Base-by-base conservation (phyloP, 2,797 vertebrate genomes). In the Apogon hyalosoma region DNA sequence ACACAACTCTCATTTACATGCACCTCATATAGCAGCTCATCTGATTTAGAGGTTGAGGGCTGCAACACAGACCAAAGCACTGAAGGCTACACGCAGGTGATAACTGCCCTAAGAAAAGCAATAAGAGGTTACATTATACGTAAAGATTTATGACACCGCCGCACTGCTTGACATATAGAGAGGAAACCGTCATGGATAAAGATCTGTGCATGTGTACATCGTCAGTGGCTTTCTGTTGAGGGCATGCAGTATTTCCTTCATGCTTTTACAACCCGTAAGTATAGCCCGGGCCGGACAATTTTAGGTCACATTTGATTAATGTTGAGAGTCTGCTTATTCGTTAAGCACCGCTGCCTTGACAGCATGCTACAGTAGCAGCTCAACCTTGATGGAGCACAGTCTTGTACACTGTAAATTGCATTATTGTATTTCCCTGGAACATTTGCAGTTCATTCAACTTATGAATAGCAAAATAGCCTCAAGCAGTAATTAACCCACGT, bases 281-380 rank as follows among this genome's bases (percentile, higher is more conserved):
- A 45, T 45, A 79, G 65, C 65, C 74, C 65, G 47, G 24, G 62
- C 64, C 0, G 63, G 87, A 90, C 88, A 85, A 90, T 87, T 91
- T 90, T 77, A 84, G 89, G 90, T 91, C 84, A 88, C 67, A 47
- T 77, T 81, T 89, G 90, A 91, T 90, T 68, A 88, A 91, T 88
- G 87, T 63, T 63, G 67, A 68, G 73, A 74, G 61, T 80, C 53
- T 68, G 68, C 68, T 56, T 87, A 52, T 84, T 79, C 41, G 63
- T 84, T 84, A 83, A 85, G 77, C 85, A 65, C 72, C 2, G 76
- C 72, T 74, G 63, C 83, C 58, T 73, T 73, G 86, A 87, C 80
- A 73, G 66, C 64, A 45, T 14, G 2, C 40, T 51, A 38, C 66
- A 67, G 72, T 11, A 41, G 46, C 63, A 47, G 81, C 76, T 83